A percentile compares a stretch with the other conserved stretches of the same genome.
Conservation (phyloP, 2,888 invertebrate species). For the Dascillus cervinus region DNA sequence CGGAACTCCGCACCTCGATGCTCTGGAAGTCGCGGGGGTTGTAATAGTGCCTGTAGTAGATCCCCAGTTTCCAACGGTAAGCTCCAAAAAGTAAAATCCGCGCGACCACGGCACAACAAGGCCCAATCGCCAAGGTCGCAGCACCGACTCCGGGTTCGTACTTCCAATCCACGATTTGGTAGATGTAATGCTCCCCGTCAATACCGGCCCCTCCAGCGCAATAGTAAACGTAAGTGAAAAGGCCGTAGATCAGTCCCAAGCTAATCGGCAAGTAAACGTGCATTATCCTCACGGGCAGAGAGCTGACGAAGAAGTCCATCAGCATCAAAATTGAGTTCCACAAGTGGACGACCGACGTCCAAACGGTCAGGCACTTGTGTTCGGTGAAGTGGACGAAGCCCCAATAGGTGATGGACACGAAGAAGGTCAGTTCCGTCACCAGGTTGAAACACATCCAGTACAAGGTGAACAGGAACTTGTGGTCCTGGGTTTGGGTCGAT, state of each 20-base stretch:
- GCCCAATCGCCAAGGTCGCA: no score
- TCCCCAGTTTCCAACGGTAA: no score
- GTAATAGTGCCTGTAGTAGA: no score
- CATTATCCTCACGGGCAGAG: conserved; percentile 11
- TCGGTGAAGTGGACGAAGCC: conserved; percentile 8
- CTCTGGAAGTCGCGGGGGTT: no score
- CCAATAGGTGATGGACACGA: conserved; percentile 12
- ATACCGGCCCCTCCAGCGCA: conserved; percentile 8
- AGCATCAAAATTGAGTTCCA: conserved; percentile 13
- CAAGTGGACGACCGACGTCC: conserved; percentile 9
- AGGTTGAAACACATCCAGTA: conserved; percentile 10
- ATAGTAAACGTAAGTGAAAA: conserved; percentile 13
- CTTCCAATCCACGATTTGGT: no score
- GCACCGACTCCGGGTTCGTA: no score
- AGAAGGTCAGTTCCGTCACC: conserved; percentile 9
- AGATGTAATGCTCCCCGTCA: conserved; percentile 11
- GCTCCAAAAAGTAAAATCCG: no score
- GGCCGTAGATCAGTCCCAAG: conserved; percentile 5
- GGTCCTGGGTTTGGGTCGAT: background rate
- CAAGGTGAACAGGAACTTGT: background rate
- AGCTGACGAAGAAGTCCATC: conserved; percentile 14
- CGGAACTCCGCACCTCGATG: no score
- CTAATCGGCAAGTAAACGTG: conserved; percentile 11
- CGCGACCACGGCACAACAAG: no score
- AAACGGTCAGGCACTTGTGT: background rate